A percentile compares a stretch with the other conserved stretches of the same genome.
phyloP scores from a whole-genome alignment of 2,888 invertebrate genomes.

The Hydrotaea diabolus region DNA sequence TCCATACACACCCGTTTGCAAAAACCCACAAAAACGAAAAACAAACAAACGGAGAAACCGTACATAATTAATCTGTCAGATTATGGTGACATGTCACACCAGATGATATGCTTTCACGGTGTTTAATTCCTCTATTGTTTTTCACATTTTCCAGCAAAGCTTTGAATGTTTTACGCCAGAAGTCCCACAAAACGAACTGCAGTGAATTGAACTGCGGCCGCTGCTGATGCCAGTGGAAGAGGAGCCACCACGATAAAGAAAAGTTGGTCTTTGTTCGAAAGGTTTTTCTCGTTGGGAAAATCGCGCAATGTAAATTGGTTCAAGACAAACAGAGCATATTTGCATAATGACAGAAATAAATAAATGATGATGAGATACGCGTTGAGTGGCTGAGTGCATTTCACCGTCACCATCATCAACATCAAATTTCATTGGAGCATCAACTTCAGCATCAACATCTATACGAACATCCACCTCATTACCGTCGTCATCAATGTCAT shows the following conservation, averaged over 20 bases:
- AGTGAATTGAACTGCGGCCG: background rate
- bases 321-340: slow-evolving; percentile 43
- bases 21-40: background rate
- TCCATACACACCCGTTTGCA: background rate
- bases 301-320: slow-evolving; percentile 26
- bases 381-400: slow-evolving; percentile 60
- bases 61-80: slow-evolving; percentile 79
- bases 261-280: background rate
- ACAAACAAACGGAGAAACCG: slow-evolving; percentile 65
- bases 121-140: slow-evolving; percentile 65
- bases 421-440: slow-evolving; percentile 33
- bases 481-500: slow-evolving; percentile 26
- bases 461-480: background rate
- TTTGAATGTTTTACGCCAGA: slow-evolving; percentile 33
- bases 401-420: slow-evolving; percentile 20
- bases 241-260: background rate
- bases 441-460: background rate
- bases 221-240: background rate
- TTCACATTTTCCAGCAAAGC: slow-evolving; percentile 41
- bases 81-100: slow-evolving; percentile 77
- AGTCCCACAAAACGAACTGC: slow-evolving; percentile 5
- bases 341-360: slow-evolving; percentile 51
- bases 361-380: slow-evolving; percentile 58
- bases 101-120: slow-evolving; percentile 65
- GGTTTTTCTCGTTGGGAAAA: slow-evolving; percentile 22